Base-by-base conservation (phyloP, 2,888 invertebrate genomes). In the Strigamia maritima region DNA sequence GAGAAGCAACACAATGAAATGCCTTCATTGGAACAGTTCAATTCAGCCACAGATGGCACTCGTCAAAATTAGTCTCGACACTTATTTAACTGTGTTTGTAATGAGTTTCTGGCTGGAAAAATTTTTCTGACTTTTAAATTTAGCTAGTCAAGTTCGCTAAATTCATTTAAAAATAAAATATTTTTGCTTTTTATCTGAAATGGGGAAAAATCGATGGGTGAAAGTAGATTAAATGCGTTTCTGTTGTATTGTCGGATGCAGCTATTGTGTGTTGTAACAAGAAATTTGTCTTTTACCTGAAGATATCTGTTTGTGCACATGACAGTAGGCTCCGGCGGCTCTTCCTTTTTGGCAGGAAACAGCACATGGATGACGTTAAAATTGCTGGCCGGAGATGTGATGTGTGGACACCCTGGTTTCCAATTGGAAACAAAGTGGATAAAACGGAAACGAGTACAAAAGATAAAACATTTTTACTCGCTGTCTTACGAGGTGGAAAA, bases 1-100 rank as follows among this genome's bases (percentile, higher is more conserved):
- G 65, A 65, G 65, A 65, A 65, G 65, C 65, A 65, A 65, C 65
- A 65, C 65, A 65, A 65, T 65, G 65, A 65, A 26, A 65, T 65
- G 65, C 65, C 65, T 65, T 65, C 26, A 26, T 65, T 65, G 65
- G 65, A 65, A 65, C 65, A 65, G 65, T 65, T 24, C 65, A 65
- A 65, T 65, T 65, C 65, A 65, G 16, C 65, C 65, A 65, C 65
- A 65, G 65, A 65, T 65, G 65, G 65, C 65, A 65, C 65, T 65
- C 65, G 8, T 65, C 65, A 65, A 26, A 65, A 65, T 65, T 65
- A 65, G 65, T 65, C 65, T 65, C 65, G 65, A 65, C 65, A 65
- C 14, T 65, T 28, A 65, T 16, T 24, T 24, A 49, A 14, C 49
- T 10, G 16, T 49, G 49, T 14, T 49, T n/a, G n/a, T 49, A 49